Evolutionary conservation across 2,797 vertebrate species (phyloP).

Genomic region (Galaxias olidus): DNA sequence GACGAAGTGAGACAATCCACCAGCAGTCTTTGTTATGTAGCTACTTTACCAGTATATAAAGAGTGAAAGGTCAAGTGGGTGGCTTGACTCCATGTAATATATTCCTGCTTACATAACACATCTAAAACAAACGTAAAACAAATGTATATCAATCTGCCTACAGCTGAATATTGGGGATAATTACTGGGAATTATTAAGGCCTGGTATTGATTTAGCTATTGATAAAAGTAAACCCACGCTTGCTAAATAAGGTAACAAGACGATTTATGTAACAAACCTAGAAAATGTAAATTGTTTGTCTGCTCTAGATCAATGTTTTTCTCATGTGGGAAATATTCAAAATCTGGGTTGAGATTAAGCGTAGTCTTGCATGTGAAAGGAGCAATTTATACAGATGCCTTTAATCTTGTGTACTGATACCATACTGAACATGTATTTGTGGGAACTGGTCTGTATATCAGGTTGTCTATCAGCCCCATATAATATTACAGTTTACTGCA

Average conservation of each 20-base stretch:
- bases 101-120: too few species aligned
- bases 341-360: too few species aligned
- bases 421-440: background rate
- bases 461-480: slow-evolving; percentile 23
- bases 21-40: slow-evolving; percentile 30
- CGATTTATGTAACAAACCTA: slow-evolving; percentile 17
- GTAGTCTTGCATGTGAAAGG: too few species aligned
- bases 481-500: slow-evolving; percentile 15
- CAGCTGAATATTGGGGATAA: slow-evolving; percentile 2
- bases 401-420: too few species aligned
- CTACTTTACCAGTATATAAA: background rate
- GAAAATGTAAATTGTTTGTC: too few species aligned
- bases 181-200: slow-evolving; percentile 8
- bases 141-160: background rate
- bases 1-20: background rate
- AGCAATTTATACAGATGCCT: too few species aligned
- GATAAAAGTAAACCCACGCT: slow-evolving; percentile 50
- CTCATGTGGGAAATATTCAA: background rate
- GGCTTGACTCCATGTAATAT: background rate
- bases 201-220: slow-evolving; percentile 20
- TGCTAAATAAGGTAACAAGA: slow-evolving; percentile 50
- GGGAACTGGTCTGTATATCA: slow-evolving; percentile 20
- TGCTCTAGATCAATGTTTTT: too few species aligned
- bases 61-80: slow-evolving; percentile 4
- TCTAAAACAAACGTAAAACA: too few species aligned